Percentiles rank a stretch among this genome's conserved stretches.
Conservation (phyloP, 2,888 invertebrate genomes). For the Ischnura elegans region DNA sequence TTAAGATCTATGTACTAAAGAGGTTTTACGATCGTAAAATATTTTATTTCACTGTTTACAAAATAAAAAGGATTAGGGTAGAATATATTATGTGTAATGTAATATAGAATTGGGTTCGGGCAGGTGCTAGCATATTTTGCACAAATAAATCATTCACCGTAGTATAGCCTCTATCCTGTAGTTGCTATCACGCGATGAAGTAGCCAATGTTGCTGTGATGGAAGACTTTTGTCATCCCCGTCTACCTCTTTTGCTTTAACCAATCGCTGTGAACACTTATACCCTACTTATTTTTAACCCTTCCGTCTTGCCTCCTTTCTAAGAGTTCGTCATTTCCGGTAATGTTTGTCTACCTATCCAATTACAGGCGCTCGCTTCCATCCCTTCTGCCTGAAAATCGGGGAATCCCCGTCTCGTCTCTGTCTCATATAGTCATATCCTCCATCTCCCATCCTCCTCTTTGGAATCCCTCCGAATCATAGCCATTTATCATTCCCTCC, state of each 20-base stretch:
- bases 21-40: too few relatives aligned
- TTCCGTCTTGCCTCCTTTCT: background rate
- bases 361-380: background rate
- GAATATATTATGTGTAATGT: too few relatives aligned
- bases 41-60: too few relatives aligned
- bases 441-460: background rate
- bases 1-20: too few relatives aligned
- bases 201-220: too few relatives aligned
- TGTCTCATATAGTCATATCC: background rate
- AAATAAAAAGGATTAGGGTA: too few relatives aligned
- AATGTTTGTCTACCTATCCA: background rate
- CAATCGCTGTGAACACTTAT: background rate
- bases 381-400: background rate
- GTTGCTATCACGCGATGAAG: too few relatives aligned
- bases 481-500: constrained; percentile 43
- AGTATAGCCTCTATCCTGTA: too few relatives aligned
- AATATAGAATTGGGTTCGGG: too few relatives aligned
- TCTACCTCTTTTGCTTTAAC: background rate
- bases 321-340: constrained; percentile 36
- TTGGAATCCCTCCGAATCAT: background rate
- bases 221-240: background rate
- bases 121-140: too few relatives aligned
- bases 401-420: background rate
- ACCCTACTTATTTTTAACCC: background rate
- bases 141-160: too few relatives aligned